A percentile compares a stretch with the other conserved stretches of the same genome.
Evolutionary conservation across 92 coral and sea anemone genomes (phyloP).

Genomic region (Hydrozoanthus gracilis): DNA sequence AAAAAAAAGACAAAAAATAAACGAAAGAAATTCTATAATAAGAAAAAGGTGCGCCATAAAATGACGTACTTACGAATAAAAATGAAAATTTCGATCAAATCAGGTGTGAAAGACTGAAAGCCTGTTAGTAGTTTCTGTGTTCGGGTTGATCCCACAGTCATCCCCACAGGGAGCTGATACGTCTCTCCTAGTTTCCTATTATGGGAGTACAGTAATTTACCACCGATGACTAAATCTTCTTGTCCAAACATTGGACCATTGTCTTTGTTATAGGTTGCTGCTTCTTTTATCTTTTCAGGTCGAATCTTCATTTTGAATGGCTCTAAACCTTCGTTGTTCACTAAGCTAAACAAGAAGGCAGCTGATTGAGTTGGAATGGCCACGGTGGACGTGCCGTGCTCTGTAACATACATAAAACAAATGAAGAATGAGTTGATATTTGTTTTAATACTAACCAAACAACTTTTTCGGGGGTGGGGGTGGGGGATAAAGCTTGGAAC

Average conservation of each 20-base stretch:
- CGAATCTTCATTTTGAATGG: slow-evolving; percentile 41
- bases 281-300: background rate
- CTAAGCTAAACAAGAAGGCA: slow-evolving; percentile 32
- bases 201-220: background rate
- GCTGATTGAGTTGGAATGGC: background rate
- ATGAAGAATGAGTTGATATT: background rate
- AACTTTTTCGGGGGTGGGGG: too few species aligned
- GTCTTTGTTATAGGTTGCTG: background rate
- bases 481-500: too few species aligned
- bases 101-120: slow-evolving; percentile 9
- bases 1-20: background rate
- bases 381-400: background rate
- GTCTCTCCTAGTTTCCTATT: background rate
- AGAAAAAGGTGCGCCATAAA: background rate
- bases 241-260: slow-evolving; percentile 26
- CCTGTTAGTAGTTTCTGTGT: background rate
- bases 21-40: background rate
- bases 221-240: background rate
- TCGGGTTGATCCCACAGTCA: background rate
- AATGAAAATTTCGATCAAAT: slow-evolving; percentile 7
- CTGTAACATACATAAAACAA: background rate
- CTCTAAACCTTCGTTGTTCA: slow-evolving; percentile 4
- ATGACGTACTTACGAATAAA: background rate
- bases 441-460: too few species aligned
- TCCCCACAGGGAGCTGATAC: slow-evolving; percentile 21